phyloP scores from a whole-genome alignment of 1,140 invertebrate genomes.

The Heliconius nattereri region DNA sequence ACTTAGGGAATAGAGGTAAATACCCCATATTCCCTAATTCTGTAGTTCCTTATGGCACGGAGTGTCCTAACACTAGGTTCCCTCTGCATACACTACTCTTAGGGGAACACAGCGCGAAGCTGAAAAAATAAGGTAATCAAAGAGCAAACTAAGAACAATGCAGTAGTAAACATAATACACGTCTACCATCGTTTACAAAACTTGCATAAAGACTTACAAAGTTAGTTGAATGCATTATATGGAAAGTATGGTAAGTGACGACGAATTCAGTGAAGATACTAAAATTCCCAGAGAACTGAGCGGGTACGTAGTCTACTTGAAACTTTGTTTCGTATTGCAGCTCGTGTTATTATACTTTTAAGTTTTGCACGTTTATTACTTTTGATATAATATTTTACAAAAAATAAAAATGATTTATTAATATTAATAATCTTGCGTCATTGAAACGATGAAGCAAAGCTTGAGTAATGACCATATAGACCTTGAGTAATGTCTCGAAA shows the following conservation, averaged over 20 bases:
- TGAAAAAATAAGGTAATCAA: not conserved
- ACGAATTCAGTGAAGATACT: constrained; percentile 10
- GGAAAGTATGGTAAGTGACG: constrained; percentile 15
- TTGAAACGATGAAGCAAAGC: no score
- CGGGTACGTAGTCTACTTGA: not conserved
- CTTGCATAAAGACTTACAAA: constrained; percentile 12
- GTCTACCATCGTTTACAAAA: not conserved
- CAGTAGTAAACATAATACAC: not conserved
- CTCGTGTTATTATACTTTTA: constrained; percentile 8
- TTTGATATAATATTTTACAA: not conserved
- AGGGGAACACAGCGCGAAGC: not conserved
- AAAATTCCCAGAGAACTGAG: not conserved
- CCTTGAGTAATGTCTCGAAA: no score
- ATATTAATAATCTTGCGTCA: not conserved
- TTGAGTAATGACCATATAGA: no score
- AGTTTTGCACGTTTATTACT: not conserved
- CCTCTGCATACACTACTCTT: not conserved
- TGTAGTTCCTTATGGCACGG: not conserved
- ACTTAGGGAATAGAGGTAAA: no score
- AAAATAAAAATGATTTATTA: not conserved
- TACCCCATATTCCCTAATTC: no score
- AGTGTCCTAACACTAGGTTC: not conserved
- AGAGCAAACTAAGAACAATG: not conserved
- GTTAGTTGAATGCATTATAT: constrained; percentile 3
- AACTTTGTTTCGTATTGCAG: constrained; percentile 3